phyloP scores from a whole-genome alignment of 2,797 vertebrate genomes.

The Nothura maculosa region DNA sequence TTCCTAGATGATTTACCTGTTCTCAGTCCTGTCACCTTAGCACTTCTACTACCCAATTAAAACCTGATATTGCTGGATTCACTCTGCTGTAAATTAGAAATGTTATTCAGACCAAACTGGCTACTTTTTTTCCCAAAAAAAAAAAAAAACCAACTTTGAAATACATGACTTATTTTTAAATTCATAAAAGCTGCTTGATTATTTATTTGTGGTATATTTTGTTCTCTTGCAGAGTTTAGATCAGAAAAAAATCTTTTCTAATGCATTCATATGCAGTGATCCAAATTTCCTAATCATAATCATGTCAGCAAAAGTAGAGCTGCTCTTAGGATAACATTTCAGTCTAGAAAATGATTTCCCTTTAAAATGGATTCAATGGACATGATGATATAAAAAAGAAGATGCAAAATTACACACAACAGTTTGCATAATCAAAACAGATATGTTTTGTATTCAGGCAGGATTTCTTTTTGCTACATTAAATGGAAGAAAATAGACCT shows the following conservation, averaged over 20 bases:
- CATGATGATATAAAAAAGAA: slow-evolving; percentile 87
- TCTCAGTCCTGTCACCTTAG: slow-evolving; percentile 84
- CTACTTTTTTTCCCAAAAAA: slow-evolving; percentile 42
- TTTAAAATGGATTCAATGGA: slow-evolving; percentile 88
- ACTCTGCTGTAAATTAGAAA: slow-evolving; percentile 74
- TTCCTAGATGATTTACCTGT: slow-evolving; percentile 89
- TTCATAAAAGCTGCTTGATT: slow-evolving; percentile 84
- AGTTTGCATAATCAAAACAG: slow-evolving; percentile 88
- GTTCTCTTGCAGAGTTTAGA: slow-evolving; percentile 82
- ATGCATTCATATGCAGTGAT: slow-evolving; percentile 84
- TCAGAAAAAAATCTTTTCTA: slow-evolving; percentile 82
- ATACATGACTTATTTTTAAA: slow-evolving; percentile 82
- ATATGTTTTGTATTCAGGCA: slow-evolving; percentile 84
- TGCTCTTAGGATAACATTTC: slow-evolving; percentile 85
- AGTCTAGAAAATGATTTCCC: slow-evolving; percentile 85
- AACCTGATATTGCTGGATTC: slow-evolving; percentile 73
- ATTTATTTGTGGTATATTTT: slow-evolving; percentile 86
- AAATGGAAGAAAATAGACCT: slow-evolving; percentile 83
- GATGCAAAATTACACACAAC: slow-evolving; percentile 85
- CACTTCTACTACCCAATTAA: slow-evolving; percentile 80
- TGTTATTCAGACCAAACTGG: slow-evolving; percentile 74
- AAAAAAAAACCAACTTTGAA: slow-evolving; percentile 56
- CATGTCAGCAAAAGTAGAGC: slow-evolving; percentile 85
- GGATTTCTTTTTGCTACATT: slow-evolving; percentile 82
- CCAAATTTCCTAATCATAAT: slow-evolving; percentile 88